These are phyloP conservation scores for Yponomeuta cagnagella DNA, from an alignment of 2,888 invertebrate species.

Conservation along the genomic window DNA sequence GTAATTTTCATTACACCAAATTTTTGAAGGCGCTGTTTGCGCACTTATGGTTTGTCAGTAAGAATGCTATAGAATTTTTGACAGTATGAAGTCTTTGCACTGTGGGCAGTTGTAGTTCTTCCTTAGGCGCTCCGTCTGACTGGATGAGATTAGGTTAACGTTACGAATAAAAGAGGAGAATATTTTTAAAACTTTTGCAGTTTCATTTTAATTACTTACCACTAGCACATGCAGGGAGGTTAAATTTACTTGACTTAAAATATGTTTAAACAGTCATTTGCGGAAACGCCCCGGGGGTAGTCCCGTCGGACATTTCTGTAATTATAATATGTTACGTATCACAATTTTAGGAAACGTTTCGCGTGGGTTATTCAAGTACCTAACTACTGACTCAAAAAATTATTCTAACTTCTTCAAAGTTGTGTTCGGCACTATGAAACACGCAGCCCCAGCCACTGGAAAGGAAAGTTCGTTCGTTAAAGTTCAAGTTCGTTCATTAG, in stretches of 20 bases:
- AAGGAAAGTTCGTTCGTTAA: constrained; percentile 23
- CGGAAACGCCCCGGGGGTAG: no score
- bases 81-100: not conserved
- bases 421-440: constrained; percentile 60
- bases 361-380: not conserved
- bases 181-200: constrained; percentile 54
- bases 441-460: constrained; percentile 55
- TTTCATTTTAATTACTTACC: constrained; percentile 31
- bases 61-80: constrained; percentile 28
- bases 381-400: constrained; percentile 21
- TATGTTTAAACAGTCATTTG: no score
- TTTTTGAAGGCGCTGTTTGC: no score
- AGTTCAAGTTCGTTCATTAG: no score
- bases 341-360: not conserved
- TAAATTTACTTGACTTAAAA: not conserved
- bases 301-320: no score
- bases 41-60: constrained; percentile 13
- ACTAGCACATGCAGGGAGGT: not conserved
- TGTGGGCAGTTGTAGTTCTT: constrained; percentile 44
- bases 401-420: constrained; percentile 63
- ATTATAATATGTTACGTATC: not conserved
- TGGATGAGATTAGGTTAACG: constrained; percentile 64
- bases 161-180: constrained; percentile 70
- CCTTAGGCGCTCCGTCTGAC: constrained; percentile 53
- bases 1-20: no score